A percentile compares a stretch with the other conserved stretches of the same genome.
phyloP scores from a whole-genome alignment of 2,797 vertebrate species.

The Pterois miles region DNA sequence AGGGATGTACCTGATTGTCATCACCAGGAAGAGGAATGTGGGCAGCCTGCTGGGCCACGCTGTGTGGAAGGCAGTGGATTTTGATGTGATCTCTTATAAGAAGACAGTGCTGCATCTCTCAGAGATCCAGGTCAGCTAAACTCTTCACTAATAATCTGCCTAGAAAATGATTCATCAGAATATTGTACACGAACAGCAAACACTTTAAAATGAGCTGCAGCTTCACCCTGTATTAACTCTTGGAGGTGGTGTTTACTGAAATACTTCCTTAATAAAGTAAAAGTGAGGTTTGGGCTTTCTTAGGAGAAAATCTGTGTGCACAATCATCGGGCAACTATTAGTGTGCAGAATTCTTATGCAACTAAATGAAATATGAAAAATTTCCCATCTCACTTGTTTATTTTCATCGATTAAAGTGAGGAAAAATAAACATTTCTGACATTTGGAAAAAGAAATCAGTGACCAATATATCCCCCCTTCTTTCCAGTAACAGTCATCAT shows the following conservation, averaged over 20 bases:
- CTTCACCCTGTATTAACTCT: neutral
- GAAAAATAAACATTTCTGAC: too few species aligned
- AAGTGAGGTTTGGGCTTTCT: too few species aligned
- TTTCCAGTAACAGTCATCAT: too few species aligned
- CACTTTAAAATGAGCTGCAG: neutral
- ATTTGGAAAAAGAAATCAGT: too few species aligned
- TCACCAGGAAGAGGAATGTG: conserved; percentile 95
- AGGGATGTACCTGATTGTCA: conserved; percentile 97
- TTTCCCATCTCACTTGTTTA: too few species aligned
- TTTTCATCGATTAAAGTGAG: neutral
- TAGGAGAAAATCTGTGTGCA: too few species aligned
- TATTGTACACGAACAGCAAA: neutral
- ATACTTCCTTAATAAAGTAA: too few species aligned
- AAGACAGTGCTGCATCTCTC: conserved; percentile 97
- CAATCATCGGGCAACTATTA: too few species aligned
- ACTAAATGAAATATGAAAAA: too few species aligned
- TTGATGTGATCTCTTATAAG: conserved; percentile 96
- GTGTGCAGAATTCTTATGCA: too few species aligned
- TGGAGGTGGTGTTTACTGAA: neutral
- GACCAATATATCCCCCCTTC: too few species aligned
- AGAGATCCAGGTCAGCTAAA: conserved; percentile 89
- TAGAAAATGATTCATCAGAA: neutral
- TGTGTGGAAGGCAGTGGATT: conserved; percentile 97
- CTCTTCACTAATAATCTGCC: neutral
- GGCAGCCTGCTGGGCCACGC: conserved; percentile 93